Base-by-base conservation (phyloP, 2,113 vertebrate species). In the Nerophis ophidion region DNA sequence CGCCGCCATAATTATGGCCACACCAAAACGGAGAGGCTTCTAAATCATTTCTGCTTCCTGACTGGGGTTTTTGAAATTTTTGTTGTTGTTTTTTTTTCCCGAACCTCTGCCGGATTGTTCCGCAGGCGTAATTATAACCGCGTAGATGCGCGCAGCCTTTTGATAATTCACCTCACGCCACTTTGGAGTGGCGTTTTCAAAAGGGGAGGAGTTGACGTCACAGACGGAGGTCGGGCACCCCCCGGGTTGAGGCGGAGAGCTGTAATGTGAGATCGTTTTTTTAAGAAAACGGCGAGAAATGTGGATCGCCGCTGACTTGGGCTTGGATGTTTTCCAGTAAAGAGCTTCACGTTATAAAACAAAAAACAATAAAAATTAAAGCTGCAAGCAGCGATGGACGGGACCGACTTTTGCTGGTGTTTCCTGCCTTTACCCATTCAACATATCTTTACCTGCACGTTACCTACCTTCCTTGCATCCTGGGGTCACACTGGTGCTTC, bases 81-180 rank as follows among this genome's bases (percentile, higher is more conserved):
- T 59, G 60, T 36, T 40, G 38, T 40, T 6, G 7, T 40, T 4
- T 40, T 54, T 55, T 11, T 14, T 33, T 15, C 12, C 26, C 14
- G 14, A 17, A 48, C 63, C 66, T 77, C 54, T 52, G 64, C 68
- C 72, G 72, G 61, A 81, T 74, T 68, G 75, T 74, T 82, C 81
- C 80, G 84, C 90, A 90, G 78, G 89, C 89, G 90, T 92, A 93
- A 93, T 91, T 91, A 86, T 87, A 91, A 89, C 88, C 85, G 71
- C 90, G 88, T 86, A 84, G 78, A 69, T 74, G 72, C 81, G 54
- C 16, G 81, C 84, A 72, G 81, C 85, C 84, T 87, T 92, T 87
- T 88, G 80, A 89, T 87, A 89, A 85, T 87, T 84, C 85, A 89
- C 88, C 79, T 80, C 45, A 57, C 54, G 61, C 77, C 84, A 79